phyloP scores from a whole-genome alignment of 2,113 vertebrate genomes.

The Tinamus guttatus region DNA sequence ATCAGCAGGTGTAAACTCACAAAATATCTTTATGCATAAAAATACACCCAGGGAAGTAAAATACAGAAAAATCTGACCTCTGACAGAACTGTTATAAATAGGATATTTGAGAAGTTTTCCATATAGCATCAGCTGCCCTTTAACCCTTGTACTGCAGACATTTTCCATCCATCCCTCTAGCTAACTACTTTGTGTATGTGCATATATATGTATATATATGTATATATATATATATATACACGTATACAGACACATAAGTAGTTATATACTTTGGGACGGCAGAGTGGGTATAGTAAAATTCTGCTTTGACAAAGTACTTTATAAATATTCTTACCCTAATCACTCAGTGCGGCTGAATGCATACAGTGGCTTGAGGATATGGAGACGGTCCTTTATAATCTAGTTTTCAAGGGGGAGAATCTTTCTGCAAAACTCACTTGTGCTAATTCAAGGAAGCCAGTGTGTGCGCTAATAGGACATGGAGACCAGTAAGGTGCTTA shows the following conservation, averaged over 20 bases:
- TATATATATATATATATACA: not conserved
- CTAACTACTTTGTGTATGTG: not conserved
- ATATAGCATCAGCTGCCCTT: slow-evolving; percentile 71
- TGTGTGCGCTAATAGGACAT: not conserved
- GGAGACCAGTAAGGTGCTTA: not conserved
- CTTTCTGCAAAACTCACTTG: not conserved
- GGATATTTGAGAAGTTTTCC: slow-evolving; percentile 76
- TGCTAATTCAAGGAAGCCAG: not conserved
- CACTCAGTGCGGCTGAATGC: not conserved
- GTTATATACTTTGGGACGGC: not conserved
- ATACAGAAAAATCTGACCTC: slow-evolving; percentile 66
- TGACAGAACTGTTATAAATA: slow-evolving; percentile 78
- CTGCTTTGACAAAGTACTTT: not conserved
- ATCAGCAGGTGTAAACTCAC: not conserved
- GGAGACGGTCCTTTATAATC: too few relatives aligned
- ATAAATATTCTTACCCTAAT: not conserved
- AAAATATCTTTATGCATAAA: slow-evolving; percentile 68
- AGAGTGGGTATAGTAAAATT: fast-evolving
- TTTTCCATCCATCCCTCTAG: not conserved
- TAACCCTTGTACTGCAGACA: slow-evolving; percentile 25
- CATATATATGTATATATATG: not conserved
- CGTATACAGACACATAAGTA: fast-evolving
- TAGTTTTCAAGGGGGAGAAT: too few relatives aligned
- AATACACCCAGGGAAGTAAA: slow-evolving; percentile 67
- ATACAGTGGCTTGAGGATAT: not conserved